Evolutionary conservation across 2,797 vertebrate genomes (phyloP).

Genomic region (Melanotaenia trifasciata): DNA sequence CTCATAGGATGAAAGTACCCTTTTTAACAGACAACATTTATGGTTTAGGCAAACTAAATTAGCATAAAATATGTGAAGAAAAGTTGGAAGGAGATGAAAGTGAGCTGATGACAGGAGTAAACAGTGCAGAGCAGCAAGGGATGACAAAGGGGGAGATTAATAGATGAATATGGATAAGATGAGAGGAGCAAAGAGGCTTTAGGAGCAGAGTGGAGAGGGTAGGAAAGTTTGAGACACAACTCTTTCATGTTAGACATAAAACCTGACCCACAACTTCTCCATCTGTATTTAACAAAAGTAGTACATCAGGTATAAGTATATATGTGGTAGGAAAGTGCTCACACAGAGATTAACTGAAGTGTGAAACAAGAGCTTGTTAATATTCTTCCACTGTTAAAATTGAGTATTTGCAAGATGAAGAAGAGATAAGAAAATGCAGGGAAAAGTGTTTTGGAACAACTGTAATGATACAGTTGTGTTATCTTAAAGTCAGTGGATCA

Average conservation of each 20-base stretch:
- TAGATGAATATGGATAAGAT: slow-evolving; percentile 58
- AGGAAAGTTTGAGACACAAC: slow-evolving; percentile 42
- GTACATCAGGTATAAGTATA: slow-evolving; percentile 19
- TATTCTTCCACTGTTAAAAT: slow-evolving; percentile 17
- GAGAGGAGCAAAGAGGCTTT: slow-evolving; percentile 34
- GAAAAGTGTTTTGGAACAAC: background rate
- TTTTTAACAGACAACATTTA: background rate
- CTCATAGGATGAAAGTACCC: background rate
- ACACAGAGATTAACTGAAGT: slow-evolving; percentile 36
- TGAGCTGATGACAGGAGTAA: slow-evolving; percentile 53
- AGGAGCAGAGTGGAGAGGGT: slow-evolving; percentile 38
- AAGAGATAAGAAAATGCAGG: slow-evolving; percentile 23
- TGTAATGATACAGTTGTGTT: background rate
- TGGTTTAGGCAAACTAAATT: slow-evolving; percentile 12
- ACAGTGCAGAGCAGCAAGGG: slow-evolving; percentile 45
- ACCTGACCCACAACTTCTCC: slow-evolving; percentile 16
- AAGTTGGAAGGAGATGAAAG: slow-evolving; percentile 50
- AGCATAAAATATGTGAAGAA: slow-evolving; percentile 28
- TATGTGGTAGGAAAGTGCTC: slow-evolving; percentile 28
- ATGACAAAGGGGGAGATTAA: slow-evolving; percentile 62
- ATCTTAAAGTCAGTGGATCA: slow-evolving; percentile 13
- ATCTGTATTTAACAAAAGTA: slow-evolving; percentile 6
- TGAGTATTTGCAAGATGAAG: slow-evolving; percentile 45
- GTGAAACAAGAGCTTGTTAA: slow-evolving; percentile 45
- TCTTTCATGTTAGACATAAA: slow-evolving; percentile 7